These are phyloP conservation scores for Serripes groenlandicus DNA, from an alignment of 2,888 invertebrate species.

Conservation along the genomic window DNA sequence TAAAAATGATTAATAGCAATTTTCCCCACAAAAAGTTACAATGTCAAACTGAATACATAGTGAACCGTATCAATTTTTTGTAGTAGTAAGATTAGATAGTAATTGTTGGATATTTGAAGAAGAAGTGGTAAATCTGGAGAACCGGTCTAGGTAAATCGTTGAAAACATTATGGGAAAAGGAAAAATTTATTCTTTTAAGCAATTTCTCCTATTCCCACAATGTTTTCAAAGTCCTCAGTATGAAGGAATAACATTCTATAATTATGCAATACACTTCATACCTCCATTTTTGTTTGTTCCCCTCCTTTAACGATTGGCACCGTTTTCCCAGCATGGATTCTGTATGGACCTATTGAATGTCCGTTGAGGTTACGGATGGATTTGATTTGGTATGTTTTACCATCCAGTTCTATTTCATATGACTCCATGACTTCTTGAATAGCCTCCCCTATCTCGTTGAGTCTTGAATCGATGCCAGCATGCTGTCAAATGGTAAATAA, in stretches of 20 bases:
- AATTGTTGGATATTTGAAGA: too few relatives aligned
- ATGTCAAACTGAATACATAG: too few relatives aligned
- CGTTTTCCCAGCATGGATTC: slow-evolving; percentile 97
- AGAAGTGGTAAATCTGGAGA: too few relatives aligned
- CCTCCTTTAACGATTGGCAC: slow-evolving; percentile 99
- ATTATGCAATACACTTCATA: slow-evolving; percentile 60
- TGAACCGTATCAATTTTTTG: too few relatives aligned
- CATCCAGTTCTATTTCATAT: slow-evolving; percentile 98
- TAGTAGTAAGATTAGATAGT: too few relatives aligned
- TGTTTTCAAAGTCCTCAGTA: neutral
- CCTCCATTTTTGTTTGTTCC: slow-evolving; percentile 98
- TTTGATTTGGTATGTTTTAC: slow-evolving; percentile 97
- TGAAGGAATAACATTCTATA: too few relatives aligned
- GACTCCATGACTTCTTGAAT: slow-evolving; percentile 99
- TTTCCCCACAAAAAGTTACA: too few relatives aligned
- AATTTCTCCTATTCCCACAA: neutral
- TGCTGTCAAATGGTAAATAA: slow-evolving; percentile 89
- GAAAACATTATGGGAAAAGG: neutral
- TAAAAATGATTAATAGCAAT: too few relatives aligned
- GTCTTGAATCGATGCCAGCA: slow-evolving; percentile 98
- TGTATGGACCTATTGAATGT: slow-evolving; percentile 99
- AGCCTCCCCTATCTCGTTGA: slow-evolving; percentile 98
- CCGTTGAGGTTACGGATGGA: slow-evolving; percentile 99
- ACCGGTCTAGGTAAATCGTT: too few relatives aligned
- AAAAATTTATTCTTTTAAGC: neutral